Base-by-base conservation (phyloP, 2,797 vertebrate species). In the Artibeus jamaicensis region DNA sequence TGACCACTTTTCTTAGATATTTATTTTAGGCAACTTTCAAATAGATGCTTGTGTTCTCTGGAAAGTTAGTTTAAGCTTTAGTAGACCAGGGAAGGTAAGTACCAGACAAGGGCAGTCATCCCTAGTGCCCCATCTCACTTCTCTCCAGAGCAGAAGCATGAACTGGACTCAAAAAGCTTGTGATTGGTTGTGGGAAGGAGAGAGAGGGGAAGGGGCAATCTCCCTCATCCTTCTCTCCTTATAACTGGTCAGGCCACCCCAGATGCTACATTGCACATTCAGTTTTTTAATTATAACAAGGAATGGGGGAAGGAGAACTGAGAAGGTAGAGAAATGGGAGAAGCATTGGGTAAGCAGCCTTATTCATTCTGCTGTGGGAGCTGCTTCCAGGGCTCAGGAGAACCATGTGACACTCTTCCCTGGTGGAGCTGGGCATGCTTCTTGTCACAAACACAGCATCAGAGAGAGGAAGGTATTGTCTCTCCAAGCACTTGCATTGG, bases 21-120 rank as follows among this genome's bases (percentile, higher is more conserved):
- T 89, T 93, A 83, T 21, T 55, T 84, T 93, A 90, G 57, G 24
- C 77, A 59, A n/a, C 78, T 86, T 93, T 73, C 34, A 67, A 88
- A 85, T 92, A 82, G 84, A 79, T 5, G 15, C 93, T 67, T 21
- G 19, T 68, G 19, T 44, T 79, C 29, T 87, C 22, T 92, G 16
- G 86, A 81, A 92, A 89, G 16, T 53, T 77, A 55, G 26, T 73
- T n/a, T 12, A 34, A 57, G n/a, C 18, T 91, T 78, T 67, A 24
- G 29, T 87, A 86, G 39, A 74, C 18, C 14, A 81, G 0, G 6
- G 18, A 73, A 59, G n/a, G 37, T 68, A 87, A 48, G 14, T 68
- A 82, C 68, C 9, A 57, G 8, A 70, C 0, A 16, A 14, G 24
- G 15, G 67, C 16, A 65, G 19, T 70, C 85, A n/a, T 18, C 24